A percentile compares a stretch with the other conserved stretches of the same genome.
phyloP scores from a whole-genome alignment of 2,113 vertebrate genomes.

The Oplegnathus fasciatus region DNA sequence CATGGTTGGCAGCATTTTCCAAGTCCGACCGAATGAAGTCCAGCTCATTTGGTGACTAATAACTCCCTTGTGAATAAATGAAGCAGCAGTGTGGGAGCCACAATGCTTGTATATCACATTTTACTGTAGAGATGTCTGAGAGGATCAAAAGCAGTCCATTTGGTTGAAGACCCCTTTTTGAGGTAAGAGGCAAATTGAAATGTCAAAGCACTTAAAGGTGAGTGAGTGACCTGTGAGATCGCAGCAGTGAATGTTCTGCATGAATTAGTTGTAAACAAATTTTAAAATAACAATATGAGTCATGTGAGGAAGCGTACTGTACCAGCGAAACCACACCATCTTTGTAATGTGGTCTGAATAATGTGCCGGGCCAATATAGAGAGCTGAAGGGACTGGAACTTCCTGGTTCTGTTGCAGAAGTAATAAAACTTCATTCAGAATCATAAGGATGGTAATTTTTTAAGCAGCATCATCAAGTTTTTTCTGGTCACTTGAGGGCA shows the following conservation, averaged over 20 bases:
- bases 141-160: constrained; percentile 70
- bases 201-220: constrained; percentile 80
- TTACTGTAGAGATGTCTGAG: constrained; percentile 37
- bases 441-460: background rate
- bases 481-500: background rate
- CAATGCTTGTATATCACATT: constrained; percentile 20
- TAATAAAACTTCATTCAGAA: background rate
- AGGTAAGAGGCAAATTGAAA: constrained; percentile 69
- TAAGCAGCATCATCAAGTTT: background rate
- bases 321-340: background rate
- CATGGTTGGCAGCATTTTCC: constrained; percentile 12
- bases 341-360: background rate
- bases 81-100: constrained; percentile 24
- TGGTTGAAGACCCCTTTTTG: constrained; percentile 58
- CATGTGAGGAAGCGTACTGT: background rate
- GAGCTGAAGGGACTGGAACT: background rate
- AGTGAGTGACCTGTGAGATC: constrained; percentile 41
- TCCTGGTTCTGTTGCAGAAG: background rate
- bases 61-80: constrained; percentile 46
- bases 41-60: constrained; percentile 71
- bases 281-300: constrained; percentile 8
- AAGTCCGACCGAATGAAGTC: background rate
- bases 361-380: background rate
- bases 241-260: constrained; percentile 27
- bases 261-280: background rate